Conservation (phyloP, 2,797 vertebrate genomes). For the Enteromius afrohamiltoni region DNA sequence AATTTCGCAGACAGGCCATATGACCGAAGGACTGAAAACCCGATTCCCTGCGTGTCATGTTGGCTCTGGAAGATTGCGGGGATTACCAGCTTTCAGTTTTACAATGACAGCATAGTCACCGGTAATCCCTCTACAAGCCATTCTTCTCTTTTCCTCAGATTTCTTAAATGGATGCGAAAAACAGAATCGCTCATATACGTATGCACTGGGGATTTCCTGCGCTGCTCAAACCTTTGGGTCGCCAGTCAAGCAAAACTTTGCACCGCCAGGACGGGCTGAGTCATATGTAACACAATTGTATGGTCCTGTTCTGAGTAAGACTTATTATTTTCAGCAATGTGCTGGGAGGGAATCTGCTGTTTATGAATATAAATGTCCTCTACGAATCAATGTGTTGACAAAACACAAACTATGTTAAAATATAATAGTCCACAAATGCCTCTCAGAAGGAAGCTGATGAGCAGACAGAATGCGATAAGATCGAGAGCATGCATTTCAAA, state of each 20-base stretch:
- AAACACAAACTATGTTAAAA: not conserved
- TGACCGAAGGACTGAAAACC: not conserved
- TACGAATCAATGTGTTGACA: not conserved
- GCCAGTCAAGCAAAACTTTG: not conserved
- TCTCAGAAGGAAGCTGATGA: not conserved
- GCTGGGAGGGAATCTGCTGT: not conserved
- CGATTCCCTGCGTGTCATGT: not conserved
- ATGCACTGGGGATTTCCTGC: not conserved
- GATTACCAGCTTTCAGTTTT: slow-evolving; percentile 17
- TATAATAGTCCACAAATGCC: not conserved
- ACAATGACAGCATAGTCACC: not conserved
- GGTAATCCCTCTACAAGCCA: slow-evolving; percentile 33
- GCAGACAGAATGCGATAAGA: not conserved
- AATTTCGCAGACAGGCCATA: not conserved
- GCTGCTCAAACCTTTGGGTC: not conserved
- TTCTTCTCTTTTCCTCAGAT: not conserved
- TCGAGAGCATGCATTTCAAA: too few relatives aligned
- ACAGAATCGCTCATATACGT: not conserved
- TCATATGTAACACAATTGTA: not conserved
- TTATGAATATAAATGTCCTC: not conserved
- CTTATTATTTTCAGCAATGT: not conserved
- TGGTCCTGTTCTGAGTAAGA: not conserved
- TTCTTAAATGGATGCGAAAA: not conserved
- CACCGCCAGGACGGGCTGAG: too few relatives aligned
- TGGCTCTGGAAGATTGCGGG: not conserved